Base-by-base conservation (phyloP, 2,113 vertebrate species). In the Tretioscincus oriximinensis region DNA sequence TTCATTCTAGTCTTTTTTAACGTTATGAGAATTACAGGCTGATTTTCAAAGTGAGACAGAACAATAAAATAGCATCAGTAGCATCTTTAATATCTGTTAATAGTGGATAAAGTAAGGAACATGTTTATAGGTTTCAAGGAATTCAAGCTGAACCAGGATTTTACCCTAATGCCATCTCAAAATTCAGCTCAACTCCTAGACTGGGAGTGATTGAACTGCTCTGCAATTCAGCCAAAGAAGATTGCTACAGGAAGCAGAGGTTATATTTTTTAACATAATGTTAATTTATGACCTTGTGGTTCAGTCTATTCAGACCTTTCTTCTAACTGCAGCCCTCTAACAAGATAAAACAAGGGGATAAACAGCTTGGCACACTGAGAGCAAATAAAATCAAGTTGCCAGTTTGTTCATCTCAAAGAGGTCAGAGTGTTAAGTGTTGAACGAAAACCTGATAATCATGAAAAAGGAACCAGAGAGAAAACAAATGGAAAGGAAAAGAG, bases 381-480 rank as follows among this genome's bases (percentile, higher is more conserved):
- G 69, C 49, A n/a, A 77, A 72, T 83, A 78, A 85, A 89, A 71
- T 1, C 22, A 83, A 20, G 35, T 16, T 81, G 11, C 70, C 41
- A 64, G 65, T 58, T 22, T 76, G 3, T 77, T 66, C 51, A 75
- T 1, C 66, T 22, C 21, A 45, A 73, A 70, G 24, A 76, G 29
- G 24, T 76, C 31, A 54, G 31, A 78, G 29, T 78, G n/a, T n/a
- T 60, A 89, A 82, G 78, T 47, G 24, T 16, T 28, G 60, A 12
- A 78, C 4, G 1, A n/a, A 5, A 58, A 16, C 54, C 54, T 58
- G 54, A 58, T 58, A 58, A 58, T 4, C 10, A 24, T 54, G 3
- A 22, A 58, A 73, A 28, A 24, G 58, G 10, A 54, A 51, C 14
- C 20, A 70, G 26, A 2, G 16, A 4, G 7, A 51, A 10, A 72